phyloP scores from a whole-genome alignment of 2,797 vertebrate species.

The Ceryle rudis region DNA sequence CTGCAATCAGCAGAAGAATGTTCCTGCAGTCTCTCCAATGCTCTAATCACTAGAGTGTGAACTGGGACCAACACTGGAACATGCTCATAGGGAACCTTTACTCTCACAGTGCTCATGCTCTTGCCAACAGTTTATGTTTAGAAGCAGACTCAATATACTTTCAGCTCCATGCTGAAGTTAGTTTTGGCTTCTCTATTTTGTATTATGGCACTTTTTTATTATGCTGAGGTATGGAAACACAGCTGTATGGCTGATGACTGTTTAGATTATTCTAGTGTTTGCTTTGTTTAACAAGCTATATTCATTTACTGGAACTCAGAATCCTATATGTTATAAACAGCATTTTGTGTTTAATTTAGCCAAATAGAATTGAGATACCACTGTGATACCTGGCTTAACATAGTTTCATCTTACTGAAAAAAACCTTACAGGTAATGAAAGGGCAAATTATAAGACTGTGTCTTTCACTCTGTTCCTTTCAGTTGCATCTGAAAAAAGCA shows the following conservation, averaged over 20 bases:
- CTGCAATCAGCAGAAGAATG: neutral
- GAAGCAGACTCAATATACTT: neutral
- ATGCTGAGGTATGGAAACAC: neutral
- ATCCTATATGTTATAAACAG: neutral
- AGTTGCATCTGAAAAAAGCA: neutral
- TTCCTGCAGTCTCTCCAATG: neutral
- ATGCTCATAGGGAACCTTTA: neutral
- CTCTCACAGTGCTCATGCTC: neutral
- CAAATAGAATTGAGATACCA: neutral
- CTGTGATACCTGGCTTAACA: neutral
- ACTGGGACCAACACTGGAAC: neutral
- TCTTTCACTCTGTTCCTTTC: neutral
- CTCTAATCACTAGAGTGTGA: neutral
- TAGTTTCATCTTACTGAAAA: neutral
- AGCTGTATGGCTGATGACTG: neutral
- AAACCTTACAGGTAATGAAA: neutral
- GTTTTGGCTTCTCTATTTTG: neutral
- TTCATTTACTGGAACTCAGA: neutral
- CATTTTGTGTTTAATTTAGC: neutral
- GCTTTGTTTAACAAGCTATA: neutral
- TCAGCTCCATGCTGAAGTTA: neutral
- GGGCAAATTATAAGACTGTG: neutral
- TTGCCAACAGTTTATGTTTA: neutral
- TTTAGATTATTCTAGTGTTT: neutral
- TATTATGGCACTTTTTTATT: neutral